phyloP scores from a whole-genome alignment of 2,113 vertebrate species.

The Eonycteris spelaea region DNA sequence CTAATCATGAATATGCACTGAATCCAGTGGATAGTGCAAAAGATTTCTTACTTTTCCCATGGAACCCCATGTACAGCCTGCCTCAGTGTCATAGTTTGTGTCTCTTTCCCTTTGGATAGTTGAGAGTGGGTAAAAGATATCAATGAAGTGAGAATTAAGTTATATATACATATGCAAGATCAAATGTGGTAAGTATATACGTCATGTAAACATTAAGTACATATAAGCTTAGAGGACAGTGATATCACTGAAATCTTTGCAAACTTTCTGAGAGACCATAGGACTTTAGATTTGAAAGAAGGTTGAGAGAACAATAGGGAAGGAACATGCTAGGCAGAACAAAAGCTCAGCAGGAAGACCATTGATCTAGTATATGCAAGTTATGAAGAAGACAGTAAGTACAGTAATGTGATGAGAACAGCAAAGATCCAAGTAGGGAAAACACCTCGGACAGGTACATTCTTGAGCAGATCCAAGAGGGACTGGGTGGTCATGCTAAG shows the following conservation, averaged over 20 bases:
- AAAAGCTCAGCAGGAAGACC: not conserved
- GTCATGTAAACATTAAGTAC: not conserved
- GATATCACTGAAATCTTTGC: not conserved
- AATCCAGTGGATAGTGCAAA: not conserved
- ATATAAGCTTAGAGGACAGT: not conserved
- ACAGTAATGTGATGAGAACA: not conserved
- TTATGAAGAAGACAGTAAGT: not conserved
- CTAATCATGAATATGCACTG: not conserved
- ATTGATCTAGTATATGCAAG: not conserved
- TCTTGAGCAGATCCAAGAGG: not conserved
- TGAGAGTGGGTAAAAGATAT: not conserved
- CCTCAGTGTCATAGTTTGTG: not conserved
- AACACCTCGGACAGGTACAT: not conserved
- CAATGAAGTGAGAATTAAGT: not conserved
- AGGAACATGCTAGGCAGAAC: not conserved
- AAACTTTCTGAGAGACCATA: not conserved
- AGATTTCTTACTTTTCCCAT: not conserved
- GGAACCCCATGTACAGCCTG: not conserved
- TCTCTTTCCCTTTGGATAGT: not conserved
- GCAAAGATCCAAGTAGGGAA: not conserved
- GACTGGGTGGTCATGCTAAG: not conserved
- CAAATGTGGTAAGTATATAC: not conserved
- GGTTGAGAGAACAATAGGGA: not conserved
- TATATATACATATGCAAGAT: not conserved
- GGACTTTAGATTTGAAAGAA: not conserved